These are phyloP conservation scores for Herpailurus yagouaroundi DNA, from an alignment of 2,113 vertebrate genomes.

Conservation along the genomic window DNA sequence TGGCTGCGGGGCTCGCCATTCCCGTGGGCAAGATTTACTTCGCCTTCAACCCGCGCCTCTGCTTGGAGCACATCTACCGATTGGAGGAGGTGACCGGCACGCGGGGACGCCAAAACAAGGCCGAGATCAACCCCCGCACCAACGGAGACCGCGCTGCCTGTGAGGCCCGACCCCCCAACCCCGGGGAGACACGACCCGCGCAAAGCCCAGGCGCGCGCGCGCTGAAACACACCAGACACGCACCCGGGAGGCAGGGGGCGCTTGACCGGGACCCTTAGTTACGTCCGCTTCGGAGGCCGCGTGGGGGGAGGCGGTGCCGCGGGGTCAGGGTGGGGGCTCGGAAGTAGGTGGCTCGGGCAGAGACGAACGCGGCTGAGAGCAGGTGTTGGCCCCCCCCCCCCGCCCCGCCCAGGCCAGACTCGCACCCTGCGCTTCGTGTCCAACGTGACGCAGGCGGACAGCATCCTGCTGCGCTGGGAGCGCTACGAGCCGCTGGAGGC, in stretches of 20 bases:
- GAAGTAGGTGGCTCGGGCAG: background rate
- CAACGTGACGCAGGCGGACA: constrained; percentile 85
- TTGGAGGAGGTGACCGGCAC: constrained; percentile 88
- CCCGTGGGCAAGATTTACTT: constrained; percentile 89
- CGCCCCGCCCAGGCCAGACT: constrained; percentile 83
- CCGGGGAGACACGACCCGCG: background rate
- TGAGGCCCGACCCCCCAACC: constrained; percentile 77
- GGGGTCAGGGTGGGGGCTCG: background rate
- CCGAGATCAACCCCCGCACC: constrained; percentile 90
- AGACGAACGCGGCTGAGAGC: background rate
- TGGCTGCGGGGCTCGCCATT: constrained; percentile 83
- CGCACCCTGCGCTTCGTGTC: constrained; percentile 87
- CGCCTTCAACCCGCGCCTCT: constrained; percentile 90
- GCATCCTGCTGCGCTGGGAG: constrained; percentile 89
- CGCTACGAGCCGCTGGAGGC: constrained; percentile 86
- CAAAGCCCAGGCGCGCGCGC: background rate
- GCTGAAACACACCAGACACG: background rate
- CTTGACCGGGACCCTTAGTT: background rate
- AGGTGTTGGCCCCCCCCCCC: background rate
- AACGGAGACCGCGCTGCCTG: constrained; percentile 89
- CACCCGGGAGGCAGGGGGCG: background rate
- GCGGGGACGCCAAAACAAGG: constrained; percentile 89
- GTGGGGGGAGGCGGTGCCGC: no score
- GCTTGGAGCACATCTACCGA: constrained; percentile 87
- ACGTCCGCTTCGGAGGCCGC: background rate